phyloP scores from a whole-genome alignment of 2,113 vertebrate species.

The Percopsis transmontana region DNA sequence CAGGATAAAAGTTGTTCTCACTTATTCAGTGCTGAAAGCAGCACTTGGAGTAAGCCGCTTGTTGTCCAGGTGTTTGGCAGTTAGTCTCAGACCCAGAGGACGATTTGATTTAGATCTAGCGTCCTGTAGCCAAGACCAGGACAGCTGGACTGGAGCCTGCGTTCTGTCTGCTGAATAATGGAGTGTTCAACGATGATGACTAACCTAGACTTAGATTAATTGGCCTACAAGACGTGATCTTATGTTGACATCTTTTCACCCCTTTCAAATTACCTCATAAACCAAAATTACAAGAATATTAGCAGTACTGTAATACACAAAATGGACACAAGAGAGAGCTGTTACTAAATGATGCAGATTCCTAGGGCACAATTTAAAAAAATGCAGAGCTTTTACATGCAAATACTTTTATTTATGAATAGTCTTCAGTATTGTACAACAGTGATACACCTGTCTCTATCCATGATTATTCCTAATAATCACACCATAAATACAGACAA shows the following conservation, averaged over 20 bases:
- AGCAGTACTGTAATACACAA: no score
- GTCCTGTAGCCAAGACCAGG: not conserved
- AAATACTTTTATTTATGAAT: slow-evolving; percentile 82
- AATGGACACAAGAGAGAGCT: no score
- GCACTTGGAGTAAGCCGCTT: slow-evolving; percentile 3
- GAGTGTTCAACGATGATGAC: not conserved
- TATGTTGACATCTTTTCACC: not conserved
- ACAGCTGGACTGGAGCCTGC: not conserved
- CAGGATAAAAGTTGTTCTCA: not conserved
- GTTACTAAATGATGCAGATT: not conserved
- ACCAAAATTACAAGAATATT: not conserved
- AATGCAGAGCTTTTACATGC: slow-evolving; percentile 70
- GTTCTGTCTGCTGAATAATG: not conserved
- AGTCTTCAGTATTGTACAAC: slow-evolving; percentile 76
- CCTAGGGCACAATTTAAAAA: slow-evolving; percentile 12
- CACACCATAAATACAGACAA: slow-evolving; percentile 67
- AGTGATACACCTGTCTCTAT: slow-evolving; percentile 69
- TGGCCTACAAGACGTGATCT: not conserved
- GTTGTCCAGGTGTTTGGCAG: slow-evolving; percentile 27
- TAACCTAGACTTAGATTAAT: not conserved
- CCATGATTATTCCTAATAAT: slow-evolving; percentile 68
- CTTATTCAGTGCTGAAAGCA: not conserved
- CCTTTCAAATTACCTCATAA: not conserved
- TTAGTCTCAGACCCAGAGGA: not conserved
- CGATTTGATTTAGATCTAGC: not conserved